Conservation (phyloP, 2,888 invertebrate species). For the Pandemis cinnamomeana region DNA sequence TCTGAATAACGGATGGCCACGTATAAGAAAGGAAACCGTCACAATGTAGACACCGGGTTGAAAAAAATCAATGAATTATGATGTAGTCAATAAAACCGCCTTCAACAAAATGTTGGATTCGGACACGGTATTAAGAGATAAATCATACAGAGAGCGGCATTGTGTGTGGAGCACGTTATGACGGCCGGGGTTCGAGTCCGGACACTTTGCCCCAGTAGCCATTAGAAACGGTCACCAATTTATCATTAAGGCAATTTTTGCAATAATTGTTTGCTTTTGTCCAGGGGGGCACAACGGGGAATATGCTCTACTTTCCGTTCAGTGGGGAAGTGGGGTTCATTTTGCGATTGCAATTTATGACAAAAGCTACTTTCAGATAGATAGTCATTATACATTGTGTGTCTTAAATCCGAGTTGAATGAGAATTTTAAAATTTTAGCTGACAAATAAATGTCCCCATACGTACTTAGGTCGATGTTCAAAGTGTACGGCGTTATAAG, state of each 20-base stretch:
- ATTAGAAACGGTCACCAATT: slow-evolving; percentile 83
- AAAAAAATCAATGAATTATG: slow-evolving; percentile 59
- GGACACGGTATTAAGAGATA: slow-evolving; percentile 76
- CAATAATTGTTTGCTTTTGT: slow-evolving; percentile 80
- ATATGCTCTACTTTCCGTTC: slow-evolving; percentile 59
- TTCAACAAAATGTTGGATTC: slow-evolving; percentile 67
- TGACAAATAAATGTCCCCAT: too few relatives aligned
- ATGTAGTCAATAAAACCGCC: slow-evolving; percentile 55
- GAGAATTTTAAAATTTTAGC: too few relatives aligned
- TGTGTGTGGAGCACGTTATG: slow-evolving; percentile 81
- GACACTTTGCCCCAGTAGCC: slow-evolving; percentile 73
- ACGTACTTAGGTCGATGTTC: too few relatives aligned
- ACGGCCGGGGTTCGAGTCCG: slow-evolving; percentile 73
- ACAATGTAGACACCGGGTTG: slow-evolving; percentile 2
- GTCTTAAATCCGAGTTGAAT: too few relatives aligned
- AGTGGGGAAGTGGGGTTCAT: too few relatives aligned
- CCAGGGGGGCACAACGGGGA: slow-evolving; percentile 46
- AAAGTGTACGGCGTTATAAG: too few relatives aligned
- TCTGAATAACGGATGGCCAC: slow-evolving; percentile 14
- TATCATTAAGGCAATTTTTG: slow-evolving; percentile 84
- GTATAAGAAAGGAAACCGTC: slow-evolving; percentile 5
- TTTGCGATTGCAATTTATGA: too few relatives aligned
- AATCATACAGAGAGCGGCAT: slow-evolving; percentile 77
- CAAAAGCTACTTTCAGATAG: too few relatives aligned
- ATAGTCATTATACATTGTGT: too few relatives aligned